Conservation (phyloP, 2,113 vertebrate genomes). For the Morone chrysops region DNA sequence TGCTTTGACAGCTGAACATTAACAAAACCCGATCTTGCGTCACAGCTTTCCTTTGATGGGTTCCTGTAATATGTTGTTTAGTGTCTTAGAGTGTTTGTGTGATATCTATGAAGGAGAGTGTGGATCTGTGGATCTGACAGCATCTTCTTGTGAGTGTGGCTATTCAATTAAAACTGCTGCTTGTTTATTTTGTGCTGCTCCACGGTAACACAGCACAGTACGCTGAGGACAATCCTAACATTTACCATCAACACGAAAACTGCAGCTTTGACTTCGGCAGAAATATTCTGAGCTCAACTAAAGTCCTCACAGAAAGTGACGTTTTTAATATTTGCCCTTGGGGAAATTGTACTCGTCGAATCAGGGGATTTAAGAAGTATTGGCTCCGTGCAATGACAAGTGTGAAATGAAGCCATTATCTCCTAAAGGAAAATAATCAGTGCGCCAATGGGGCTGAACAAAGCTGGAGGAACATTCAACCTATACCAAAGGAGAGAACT, state of each 20-base stretch:
- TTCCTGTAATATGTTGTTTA: background rate
- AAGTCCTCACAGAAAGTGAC: background rate
- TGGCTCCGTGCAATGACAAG: background rate
- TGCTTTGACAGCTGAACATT: background rate
- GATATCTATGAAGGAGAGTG: background rate
- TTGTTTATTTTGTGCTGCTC: conserved; percentile 21
- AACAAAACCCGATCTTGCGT: background rate
- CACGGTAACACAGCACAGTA: conserved; percentile 1
- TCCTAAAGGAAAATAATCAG: background rate
- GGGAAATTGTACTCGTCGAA: background rate
- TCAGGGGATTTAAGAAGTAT: background rate
- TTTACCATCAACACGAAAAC: background rate
- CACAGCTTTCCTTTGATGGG: background rate
- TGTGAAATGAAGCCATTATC: conserved; percentile 5
- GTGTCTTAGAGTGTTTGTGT: background rate
- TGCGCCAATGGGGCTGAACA: conserved; percentile 7
- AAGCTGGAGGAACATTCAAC: background rate
- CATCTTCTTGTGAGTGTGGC: background rate
- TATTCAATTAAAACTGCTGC: conserved; percentile 25
- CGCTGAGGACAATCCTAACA: background rate
- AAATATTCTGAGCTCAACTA: background rate
- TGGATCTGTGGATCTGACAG: background rate
- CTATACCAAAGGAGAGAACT: background rate
- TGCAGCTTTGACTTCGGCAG: background rate
- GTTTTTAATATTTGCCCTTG: background rate